These are phyloP conservation scores for Luidia sarsii DNA, from an alignment of 53 echinoderm and acorn worm species.

Conservation along the genomic window DNA sequence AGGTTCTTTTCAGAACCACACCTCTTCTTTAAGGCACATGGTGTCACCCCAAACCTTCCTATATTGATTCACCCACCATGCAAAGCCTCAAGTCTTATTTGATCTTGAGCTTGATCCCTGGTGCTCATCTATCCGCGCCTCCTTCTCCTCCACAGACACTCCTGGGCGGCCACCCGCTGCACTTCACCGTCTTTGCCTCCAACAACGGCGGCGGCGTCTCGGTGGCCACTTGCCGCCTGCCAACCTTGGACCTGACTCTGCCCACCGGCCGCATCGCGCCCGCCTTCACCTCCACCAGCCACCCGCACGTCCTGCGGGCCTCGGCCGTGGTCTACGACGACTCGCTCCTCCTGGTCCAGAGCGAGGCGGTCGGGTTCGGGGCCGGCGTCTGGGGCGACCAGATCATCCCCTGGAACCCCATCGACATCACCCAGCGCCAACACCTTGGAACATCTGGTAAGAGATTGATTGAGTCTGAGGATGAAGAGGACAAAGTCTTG, in stretches of 20 bases:
- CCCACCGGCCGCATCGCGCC: conserved; percentile 60
- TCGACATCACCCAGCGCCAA: conserved; percentile 11
- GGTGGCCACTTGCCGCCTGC: conserved; percentile 54
- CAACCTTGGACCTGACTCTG: conserved; percentile 61
- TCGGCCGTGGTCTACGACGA: conserved; percentile 64
- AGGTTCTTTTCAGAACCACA: no score
- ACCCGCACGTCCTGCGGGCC: conserved; percentile 48
- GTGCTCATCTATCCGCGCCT: no score
- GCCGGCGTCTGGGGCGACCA: conserved; percentile 54
- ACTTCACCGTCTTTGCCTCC: conserved; percentile 54
- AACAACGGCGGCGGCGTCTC: conserved; percentile 41
- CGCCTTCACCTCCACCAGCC: conserved; percentile 64
- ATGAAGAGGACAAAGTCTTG: no score
- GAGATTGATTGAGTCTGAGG: no score
- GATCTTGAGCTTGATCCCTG: no score
- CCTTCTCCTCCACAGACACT: conserved; percentile 30
- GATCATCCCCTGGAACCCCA: conserved; percentile 48
- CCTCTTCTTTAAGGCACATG: no score
- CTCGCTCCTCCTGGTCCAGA: conserved; percentile 46
- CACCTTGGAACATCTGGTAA: conserved; percentile 23
- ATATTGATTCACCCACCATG: no score
- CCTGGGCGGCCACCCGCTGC: conserved; percentile 43
- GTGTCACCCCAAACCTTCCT: no score
- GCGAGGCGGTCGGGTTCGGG: conserved; percentile 51
- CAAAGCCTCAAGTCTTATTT: no score